phyloP scores from a whole-genome alignment of 2,888 invertebrate species.

The Lepidocyrtinus sp. region DNA sequence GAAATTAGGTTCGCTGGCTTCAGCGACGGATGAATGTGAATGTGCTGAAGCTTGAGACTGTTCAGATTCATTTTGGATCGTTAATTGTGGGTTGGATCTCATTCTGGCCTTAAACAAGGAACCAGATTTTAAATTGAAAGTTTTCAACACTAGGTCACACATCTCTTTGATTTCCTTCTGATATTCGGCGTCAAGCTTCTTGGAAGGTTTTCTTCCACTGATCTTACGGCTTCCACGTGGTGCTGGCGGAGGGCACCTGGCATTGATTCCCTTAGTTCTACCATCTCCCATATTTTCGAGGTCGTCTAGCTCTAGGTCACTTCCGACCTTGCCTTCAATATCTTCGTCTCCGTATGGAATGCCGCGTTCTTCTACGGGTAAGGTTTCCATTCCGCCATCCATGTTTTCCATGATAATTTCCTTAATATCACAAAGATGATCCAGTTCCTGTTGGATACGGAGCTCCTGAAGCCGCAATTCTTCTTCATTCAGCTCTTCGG shows the following conservation, averaged over 20 bases:
- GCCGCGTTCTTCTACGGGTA: not conserved
- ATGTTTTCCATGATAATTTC: not conserved
- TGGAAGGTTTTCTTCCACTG: too few relatives aligned
- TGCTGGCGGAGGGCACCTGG: slow-evolving; percentile 46
- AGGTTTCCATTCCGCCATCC: not conserved
- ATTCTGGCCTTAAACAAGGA: too few relatives aligned
- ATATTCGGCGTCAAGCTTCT: too few relatives aligned
- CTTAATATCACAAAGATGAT: not conserved
- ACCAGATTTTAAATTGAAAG: too few relatives aligned
- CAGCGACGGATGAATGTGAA: too few relatives aligned
- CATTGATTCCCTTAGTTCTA: not conserved
- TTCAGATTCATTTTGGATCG: too few relatives aligned
- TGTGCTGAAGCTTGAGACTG: too few relatives aligned
- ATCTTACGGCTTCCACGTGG: slow-evolving; percentile 28
- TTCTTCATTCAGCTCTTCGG: not conserved
- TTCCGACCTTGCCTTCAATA: not conserved
- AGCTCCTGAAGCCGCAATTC: not conserved
- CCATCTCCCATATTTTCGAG: not conserved
- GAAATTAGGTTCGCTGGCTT: too few relatives aligned
- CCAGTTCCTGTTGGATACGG: not conserved
- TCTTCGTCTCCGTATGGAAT: not conserved
- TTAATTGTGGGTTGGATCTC: too few relatives aligned
- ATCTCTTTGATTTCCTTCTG: too few relatives aligned
- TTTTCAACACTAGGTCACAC: too few relatives aligned
- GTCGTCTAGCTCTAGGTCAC: not conserved